Evolutionary conservation across 2,113 vertebrate genomes (phyloP).

Genomic region (Xiphias gladius): DNA sequence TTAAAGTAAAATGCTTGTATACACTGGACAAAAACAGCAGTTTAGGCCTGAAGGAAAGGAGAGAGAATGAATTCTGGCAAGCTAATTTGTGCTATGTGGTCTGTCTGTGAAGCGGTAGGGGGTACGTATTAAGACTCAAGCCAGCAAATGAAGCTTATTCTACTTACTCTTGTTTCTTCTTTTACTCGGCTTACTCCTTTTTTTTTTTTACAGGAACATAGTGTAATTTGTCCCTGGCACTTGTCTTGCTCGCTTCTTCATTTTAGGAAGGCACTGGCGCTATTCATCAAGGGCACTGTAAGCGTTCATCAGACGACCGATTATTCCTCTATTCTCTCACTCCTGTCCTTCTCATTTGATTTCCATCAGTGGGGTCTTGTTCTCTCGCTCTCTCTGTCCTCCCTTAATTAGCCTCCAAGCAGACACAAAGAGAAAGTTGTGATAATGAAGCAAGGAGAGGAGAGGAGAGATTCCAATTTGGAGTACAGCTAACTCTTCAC

Average conservation of each 20-base stretch:
- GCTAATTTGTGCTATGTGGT: constrained; percentile 37
- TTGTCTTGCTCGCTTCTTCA: constrained; percentile 39
- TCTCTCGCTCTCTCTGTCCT: constrained; percentile 54
- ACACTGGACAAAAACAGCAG: not conserved
- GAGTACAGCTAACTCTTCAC: constrained; percentile 57
- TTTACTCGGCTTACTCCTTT: constrained; percentile 27
- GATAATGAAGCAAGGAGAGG: constrained; percentile 70
- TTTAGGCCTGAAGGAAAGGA: not conserved
- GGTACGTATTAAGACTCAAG: constrained; percentile 28
- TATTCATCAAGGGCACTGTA: constrained; percentile 70
- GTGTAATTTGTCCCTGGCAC: constrained; percentile 53
- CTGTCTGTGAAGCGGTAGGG: constrained; percentile 14
- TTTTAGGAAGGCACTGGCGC: constrained; percentile 41
- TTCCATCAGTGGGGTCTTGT: constrained; percentile 77
- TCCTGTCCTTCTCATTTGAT: constrained; percentile 75
- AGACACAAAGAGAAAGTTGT: constrained; percentile 69
- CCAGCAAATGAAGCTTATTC: constrained; percentile 56
- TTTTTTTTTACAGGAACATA: constrained; percentile 32
- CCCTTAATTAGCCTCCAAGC: constrained; percentile 79
- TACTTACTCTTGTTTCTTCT: constrained; percentile 38
- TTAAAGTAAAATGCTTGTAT: not conserved
- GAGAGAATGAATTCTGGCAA: constrained; percentile 32
- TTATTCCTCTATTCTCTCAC: constrained; percentile 68
- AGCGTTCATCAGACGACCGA: constrained; percentile 66
- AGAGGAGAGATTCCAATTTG: constrained; percentile 71